These are phyloP conservation scores for Takifugu ocellatus DNA, from an alignment of 2,797 vertebrate genomes.

Conservation along the genomic window DNA sequence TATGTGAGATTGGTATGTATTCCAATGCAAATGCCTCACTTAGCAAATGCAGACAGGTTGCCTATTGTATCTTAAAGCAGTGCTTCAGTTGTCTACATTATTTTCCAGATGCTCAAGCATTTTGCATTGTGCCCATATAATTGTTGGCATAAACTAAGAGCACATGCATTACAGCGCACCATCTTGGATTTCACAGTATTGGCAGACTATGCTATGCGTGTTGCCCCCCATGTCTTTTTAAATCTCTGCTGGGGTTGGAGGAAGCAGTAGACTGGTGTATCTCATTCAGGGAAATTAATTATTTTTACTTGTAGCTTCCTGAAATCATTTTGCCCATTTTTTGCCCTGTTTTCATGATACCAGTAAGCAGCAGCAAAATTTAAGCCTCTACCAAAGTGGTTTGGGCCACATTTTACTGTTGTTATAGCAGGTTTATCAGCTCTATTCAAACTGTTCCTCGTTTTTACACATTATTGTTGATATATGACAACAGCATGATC, in stretches of 20 bases:
- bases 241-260: slow-evolving; percentile 44
- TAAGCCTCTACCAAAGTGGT: no score
- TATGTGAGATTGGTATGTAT: neutral
- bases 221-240: slow-evolving; percentile 50
- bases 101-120: slow-evolving; percentile 10
- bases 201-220: slow-evolving; percentile 66
- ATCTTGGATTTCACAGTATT: slow-evolving; percentile 76
- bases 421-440: no score
- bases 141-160: slow-evolving; percentile 21
- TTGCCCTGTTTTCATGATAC: no score
- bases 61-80: slow-evolving; percentile 4
- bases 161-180: slow-evolving; percentile 31
- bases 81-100: slow-evolving; percentile 18
- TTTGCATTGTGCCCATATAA: slow-evolving; percentile 17
- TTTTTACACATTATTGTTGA: no score
- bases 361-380: no score
- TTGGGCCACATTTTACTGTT: no score
- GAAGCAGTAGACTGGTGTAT: slow-evolving; percentile 39
- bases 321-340: no score
- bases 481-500: no score
- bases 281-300: slow-evolving; percentile 25
- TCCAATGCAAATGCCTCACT: no score
- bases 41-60: neutral
- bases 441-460: no score
- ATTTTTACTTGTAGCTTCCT: neutral